A percentile compares a stretch with the other conserved stretches of the same genome.
These are phyloP conservation scores for Calosoma granatense DNA, from an alignment of 1,140 invertebrate species.

Conservation along the genomic window DNA sequence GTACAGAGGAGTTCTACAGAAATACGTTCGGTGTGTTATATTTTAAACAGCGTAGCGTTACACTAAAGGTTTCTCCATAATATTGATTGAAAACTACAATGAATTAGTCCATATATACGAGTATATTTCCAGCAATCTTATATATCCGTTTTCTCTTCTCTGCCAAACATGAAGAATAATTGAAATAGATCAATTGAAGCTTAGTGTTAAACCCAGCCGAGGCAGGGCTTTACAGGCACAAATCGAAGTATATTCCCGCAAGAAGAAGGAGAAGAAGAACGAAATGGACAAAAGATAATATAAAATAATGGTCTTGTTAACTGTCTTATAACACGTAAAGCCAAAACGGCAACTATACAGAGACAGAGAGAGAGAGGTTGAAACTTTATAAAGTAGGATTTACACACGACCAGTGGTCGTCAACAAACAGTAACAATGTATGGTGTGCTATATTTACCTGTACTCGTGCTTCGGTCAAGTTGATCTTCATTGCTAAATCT, in stretches of 20 bases:
- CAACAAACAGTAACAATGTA: background rate
- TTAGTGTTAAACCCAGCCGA: background rate
- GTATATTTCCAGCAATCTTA: too few species aligned
- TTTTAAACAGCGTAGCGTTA: too few species aligned
- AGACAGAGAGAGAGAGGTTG: too few species aligned
- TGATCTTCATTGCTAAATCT: slow-evolving; percentile 97
- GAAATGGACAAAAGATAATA: background rate
- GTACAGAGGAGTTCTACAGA: too few species aligned
- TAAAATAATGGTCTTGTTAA: slow-evolving; percentile 1
- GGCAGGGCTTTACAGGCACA: background rate
- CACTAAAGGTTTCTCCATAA: too few species aligned
- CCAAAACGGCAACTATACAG: background rate
- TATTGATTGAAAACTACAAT: too few species aligned
- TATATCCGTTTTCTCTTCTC: too few species aligned
- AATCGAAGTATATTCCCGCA: background rate
- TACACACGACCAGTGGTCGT: background rate
- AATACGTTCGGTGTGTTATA: too few species aligned
- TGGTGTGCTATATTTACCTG: slow-evolving; percentile 66
- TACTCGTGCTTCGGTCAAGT: slow-evolving; percentile 92
- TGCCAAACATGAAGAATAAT: background rate
- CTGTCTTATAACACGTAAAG: slow-evolving; percentile 5
- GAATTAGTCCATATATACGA: too few species aligned
- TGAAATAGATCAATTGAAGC: background rate
- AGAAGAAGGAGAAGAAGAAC: background rate
- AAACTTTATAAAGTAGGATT: too few species aligned